phyloP scores from a whole-genome alignment of 2,113 vertebrate species.

The Pseudolaguvia tuberculata region DNA sequence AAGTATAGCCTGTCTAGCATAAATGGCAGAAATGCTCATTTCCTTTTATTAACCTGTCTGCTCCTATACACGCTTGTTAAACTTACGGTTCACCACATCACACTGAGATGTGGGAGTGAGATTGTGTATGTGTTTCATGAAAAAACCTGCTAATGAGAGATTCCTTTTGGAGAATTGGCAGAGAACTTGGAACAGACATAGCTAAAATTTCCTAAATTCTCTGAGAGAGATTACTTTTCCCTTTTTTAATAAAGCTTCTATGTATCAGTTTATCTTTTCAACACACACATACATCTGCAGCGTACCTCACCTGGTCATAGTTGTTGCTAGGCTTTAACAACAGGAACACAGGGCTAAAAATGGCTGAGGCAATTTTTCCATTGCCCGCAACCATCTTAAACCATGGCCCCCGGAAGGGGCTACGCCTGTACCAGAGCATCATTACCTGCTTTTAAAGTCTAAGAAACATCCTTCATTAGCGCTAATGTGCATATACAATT shows the following conservation, averaged over 20 bases:
- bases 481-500: slow-evolving; percentile 17
- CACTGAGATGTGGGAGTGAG: slow-evolving; percentile 34
- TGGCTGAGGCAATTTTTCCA: slow-evolving; percentile 47
- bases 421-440: slow-evolving; percentile 24
- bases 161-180: slow-evolving; percentile 47
- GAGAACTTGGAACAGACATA: slow-evolving; percentile 24
- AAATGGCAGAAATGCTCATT: slow-evolving; percentile 47
- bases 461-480: slow-evolving; percentile 48
- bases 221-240: slow-evolving; percentile 40
- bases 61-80: slow-evolving; percentile 48
- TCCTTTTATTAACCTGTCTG: slow-evolving; percentile 51
- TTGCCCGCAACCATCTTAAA: slow-evolving; percentile 51
- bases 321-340: slow-evolving; percentile 44
- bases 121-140: background rate
- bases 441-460: slow-evolving; percentile 46
- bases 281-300: slow-evolving; percentile 53
- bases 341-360: slow-evolving; percentile 45
- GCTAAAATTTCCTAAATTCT: slow-evolving; percentile 39
- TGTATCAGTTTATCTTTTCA: slow-evolving; percentile 42
- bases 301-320: slow-evolving; percentile 32
- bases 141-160: slow-evolving; percentile 50
- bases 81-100: slow-evolving; percentile 49
- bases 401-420: slow-evolving; percentile 33
- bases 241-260: slow-evolving; percentile 24
- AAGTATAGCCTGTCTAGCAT: slow-evolving; percentile 19